Percentiles rank a stretch among this genome's conserved stretches.
Conservation (phyloP, 1,140 invertebrate species). For the Lethrus apterus region DNA sequence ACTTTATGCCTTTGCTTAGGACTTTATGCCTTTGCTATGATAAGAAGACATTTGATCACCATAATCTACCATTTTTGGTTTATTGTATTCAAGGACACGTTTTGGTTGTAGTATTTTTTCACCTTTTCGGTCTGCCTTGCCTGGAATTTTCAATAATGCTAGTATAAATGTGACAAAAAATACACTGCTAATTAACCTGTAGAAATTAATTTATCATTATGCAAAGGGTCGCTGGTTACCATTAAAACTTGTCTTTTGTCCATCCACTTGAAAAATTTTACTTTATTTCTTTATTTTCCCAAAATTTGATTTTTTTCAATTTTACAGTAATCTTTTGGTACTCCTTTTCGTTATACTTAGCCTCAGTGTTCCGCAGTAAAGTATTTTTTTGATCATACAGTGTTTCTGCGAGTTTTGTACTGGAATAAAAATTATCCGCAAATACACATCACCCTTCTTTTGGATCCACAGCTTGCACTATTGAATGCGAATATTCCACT, state of each 20-base stretch:
- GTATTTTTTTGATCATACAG: conserved; percentile 29
- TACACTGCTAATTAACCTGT: too few species aligned
- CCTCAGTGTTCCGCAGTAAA: conserved; percentile 13
- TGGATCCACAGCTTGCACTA: conserved; percentile 21
- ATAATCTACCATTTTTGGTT: conserved; percentile 13
- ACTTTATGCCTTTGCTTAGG: conserved; percentile 4
- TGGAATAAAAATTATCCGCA: conserved; percentile 42
- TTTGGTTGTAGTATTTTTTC: conserved; percentile 31
- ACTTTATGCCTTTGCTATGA: too few species aligned
- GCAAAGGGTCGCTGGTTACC: background rate
- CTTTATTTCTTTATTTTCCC: background rate
- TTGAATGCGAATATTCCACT: conserved; percentile 17
- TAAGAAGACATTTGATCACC: conserved; percentile 9
- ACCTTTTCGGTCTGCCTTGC: conserved; percentile 23
- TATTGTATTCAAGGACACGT: conserved; percentile 37
- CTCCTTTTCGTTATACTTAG: conserved; percentile 10
- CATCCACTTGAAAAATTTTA: conserved; percentile 2
- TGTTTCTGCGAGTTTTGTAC: conserved; percentile 32
- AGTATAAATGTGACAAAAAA: too few species aligned
- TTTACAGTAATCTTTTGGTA: conserved; percentile 10
- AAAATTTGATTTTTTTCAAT: conserved; percentile 4
- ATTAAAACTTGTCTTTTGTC: conserved; percentile 12
- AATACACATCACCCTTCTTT: conserved; percentile 34
- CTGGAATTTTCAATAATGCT: too few species aligned
- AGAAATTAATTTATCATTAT: background rate